Evolutionary conservation across 2,113 vertebrate genomes (phyloP), one percentile per base, ranked within the genome.

Genomic region (Actenoides lindsayi): DNA sequence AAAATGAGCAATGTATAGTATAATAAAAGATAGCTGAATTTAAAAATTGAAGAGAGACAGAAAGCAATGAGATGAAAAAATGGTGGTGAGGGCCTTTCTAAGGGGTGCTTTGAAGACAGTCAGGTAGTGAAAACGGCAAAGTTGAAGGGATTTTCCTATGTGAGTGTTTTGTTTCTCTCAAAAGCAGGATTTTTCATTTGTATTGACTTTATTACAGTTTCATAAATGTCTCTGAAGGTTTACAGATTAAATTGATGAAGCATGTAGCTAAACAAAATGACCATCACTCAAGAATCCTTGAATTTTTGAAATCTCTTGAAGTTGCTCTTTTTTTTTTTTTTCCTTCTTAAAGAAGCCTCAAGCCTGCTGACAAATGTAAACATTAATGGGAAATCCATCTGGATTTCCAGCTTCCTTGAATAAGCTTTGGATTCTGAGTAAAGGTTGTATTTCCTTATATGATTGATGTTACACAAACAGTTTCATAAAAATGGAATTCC

Each of bases 331-430:
- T 30, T 81, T 44, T 65, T 30, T 17, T 60, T 12, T 81, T 75
- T 65, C 27, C 25, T 27, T 63, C 23, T 62, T 39, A 17, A 44
- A 70, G 65, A 62, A 80, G 28, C 37, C 9, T 94, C n/a, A 86
- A 86, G 16, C 28, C 42, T 90, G 20, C 30, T 96, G 71, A 77
- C 13, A 64, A 39, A 93, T 62, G 37, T 76, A 75, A 80, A 57
- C 5, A 28, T 35, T 83, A 87, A 83, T 62, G 44, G 46, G 33
- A 95, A 86, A 91, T 91, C 57, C 62, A 46, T 54, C 60, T 92
- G 65, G 44, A 90, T 93, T 93, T 92, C 60, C 64, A 81, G 4
- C 69, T 86, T 83, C n/a, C 46, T 67, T 70, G 24, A 78, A 80
- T 74, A 56, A 4, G 3, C 23, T 78, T 87, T 89, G 31, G 10